phyloP scores from a whole-genome alignment of 2,113 vertebrate genomes.

The Cynopterus brachyotis region DNA sequence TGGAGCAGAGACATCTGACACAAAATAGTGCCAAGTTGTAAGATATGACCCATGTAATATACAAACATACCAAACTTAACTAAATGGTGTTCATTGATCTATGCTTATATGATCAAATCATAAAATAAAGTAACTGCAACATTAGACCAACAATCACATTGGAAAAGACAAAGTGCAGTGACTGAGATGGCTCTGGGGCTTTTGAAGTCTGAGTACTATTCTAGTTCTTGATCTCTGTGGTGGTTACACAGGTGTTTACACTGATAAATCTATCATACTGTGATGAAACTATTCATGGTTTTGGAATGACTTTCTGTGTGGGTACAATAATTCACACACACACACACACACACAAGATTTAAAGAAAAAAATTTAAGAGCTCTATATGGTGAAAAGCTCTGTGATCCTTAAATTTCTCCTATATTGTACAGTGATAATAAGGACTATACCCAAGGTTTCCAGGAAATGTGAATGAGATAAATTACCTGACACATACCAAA shows the following conservation, averaged over 20 bases:
- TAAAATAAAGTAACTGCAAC: background rate
- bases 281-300: background rate
- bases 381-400: background rate
- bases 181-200: accelerated
- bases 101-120: background rate
- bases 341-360: background rate
- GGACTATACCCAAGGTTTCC: background rate
- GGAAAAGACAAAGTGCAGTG: accelerated
- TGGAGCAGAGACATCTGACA: background rate
- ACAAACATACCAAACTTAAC: background rate
- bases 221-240: background rate
- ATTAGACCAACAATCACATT: background rate
- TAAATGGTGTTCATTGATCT: background rate
- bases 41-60: background rate
- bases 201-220: background rate
- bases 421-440: background rate
- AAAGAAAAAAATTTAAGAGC: background rate
- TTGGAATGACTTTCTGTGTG: background rate
- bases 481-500: background rate
- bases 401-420: background rate
- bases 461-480: background rate
- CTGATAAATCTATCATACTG: background rate
- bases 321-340: background rate
- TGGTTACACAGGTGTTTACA: background rate
- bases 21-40: background rate